Conservation (phyloP, 2,888 invertebrate species). For the Abrostola triplasia region DNA sequence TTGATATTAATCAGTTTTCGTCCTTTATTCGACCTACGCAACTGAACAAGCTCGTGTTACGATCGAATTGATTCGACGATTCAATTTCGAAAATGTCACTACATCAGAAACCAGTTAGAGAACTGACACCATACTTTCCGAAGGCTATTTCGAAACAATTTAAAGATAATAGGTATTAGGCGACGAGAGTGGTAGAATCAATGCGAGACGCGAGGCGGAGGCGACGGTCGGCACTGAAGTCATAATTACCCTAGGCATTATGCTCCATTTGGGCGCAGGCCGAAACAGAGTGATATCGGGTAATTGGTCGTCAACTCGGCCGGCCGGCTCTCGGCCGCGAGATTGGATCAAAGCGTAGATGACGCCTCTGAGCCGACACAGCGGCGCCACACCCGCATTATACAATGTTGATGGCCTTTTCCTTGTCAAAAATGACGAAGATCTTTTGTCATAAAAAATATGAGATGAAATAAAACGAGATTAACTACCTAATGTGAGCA, state of each 20-base stretch:
- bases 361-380: slow-evolving; percentile 76
- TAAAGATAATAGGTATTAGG: slow-evolving; percentile 74
- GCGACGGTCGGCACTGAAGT: slow-evolving; percentile 71
- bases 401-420: slow-evolving; percentile 87
- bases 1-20: slow-evolving; percentile 40
- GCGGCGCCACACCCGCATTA: slow-evolving; percentile 85
- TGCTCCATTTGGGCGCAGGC: slow-evolving; percentile 84
- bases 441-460: slow-evolving; percentile 85
- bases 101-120: slow-evolving; percentile 58
- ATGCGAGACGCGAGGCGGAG: slow-evolving; percentile 58
- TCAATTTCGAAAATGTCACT: slow-evolving; percentile 50
- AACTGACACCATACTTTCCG: slow-evolving; percentile 65
- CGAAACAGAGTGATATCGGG: slow-evolving; percentile 86
- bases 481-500: slow-evolving; percentile 83
- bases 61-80: slow-evolving; percentile 52
- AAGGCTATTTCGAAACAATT: slow-evolving; percentile 74
- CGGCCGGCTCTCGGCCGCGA: slow-evolving; percentile 61
- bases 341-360: slow-evolving; percentile 84
- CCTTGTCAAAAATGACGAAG: slow-evolving; percentile 88
- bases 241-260: slow-evolving; percentile 88
- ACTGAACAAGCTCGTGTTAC: slow-evolving; percentile 22
- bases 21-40: slow-evolving; percentile 29
- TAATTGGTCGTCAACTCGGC: slow-evolving; percentile 86
- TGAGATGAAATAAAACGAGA: slow-evolving; percentile 82
- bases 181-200: slow-evolving; percentile 71